phyloP scores from a whole-genome alignment of 2,797 vertebrate genomes.

The Trachurus trachurus region DNA sequence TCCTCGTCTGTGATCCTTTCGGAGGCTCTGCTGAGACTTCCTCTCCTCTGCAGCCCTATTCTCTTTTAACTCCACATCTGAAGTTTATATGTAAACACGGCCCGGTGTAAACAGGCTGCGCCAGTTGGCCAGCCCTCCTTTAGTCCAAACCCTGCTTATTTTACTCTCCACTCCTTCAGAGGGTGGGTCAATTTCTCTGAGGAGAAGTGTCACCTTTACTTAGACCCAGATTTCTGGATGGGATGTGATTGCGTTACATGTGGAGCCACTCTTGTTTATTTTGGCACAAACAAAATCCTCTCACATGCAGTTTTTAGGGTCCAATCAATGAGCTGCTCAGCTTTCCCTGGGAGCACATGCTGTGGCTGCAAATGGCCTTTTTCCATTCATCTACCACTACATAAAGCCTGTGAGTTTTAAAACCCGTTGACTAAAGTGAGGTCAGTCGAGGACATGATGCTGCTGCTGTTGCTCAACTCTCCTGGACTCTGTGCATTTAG shows the following conservation, averaged over 20 bases:
- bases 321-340: slow-evolving; percentile 57
- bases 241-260: slow-evolving; percentile 47
- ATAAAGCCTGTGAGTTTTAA: slow-evolving; percentile 58
- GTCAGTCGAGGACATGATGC: slow-evolving; percentile 63
- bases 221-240: slow-evolving; percentile 49
- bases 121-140: slow-evolving; percentile 65
- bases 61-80: slow-evolving; percentile 84
- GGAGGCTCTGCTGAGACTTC: slow-evolving; percentile 81
- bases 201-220: slow-evolving; percentile 63
- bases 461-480: slow-evolving; percentile 25
- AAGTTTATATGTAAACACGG: slow-evolving; percentile 83
- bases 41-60: slow-evolving; percentile 80
- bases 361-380: slow-evolving; percentile 65
- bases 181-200: slow-evolving; percentile 64
- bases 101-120: slow-evolving; percentile 74
- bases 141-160: slow-evolving; percentile 67
- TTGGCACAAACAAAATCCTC: slow-evolving; percentile 59
- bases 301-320: slow-evolving; percentile 59
- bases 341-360: slow-evolving; percentile 52
- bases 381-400: slow-evolving; percentile 55
- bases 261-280: slow-evolving; percentile 53
- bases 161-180: slow-evolving; percentile 56
- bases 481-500: slow-evolving; percentile 26
- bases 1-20: slow-evolving; percentile 78
- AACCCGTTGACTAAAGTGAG: slow-evolving; percentile 47